Base-by-base conservation (phyloP, 2,888 invertebrate species). In the Monopis laevigella region DNA sequence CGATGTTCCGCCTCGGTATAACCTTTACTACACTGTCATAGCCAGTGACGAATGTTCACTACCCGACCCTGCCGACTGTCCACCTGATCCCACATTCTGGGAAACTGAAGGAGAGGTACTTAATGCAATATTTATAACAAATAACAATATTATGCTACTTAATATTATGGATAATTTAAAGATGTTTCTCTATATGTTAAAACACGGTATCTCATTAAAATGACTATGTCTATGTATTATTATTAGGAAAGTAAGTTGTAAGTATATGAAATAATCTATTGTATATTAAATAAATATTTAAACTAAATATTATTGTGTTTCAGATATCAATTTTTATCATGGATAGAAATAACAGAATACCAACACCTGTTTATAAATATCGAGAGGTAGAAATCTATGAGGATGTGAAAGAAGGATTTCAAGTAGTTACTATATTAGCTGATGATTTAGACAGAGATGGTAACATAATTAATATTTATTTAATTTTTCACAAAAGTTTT, bases 271-370 rank as follows among this genome's bases (percentile, higher is more conserved):
- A n/a, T n/a, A n/a, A n/a, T n/a, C n/a, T n/a, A n/a, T n/a, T n/a
- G n/a, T n/a, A n/a, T n/a, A 29, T 29, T 29, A 10, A 11, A n/a
- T 29, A 10, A 11, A 11, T n/a, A 29, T 7, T 29, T 29, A 29
- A 29, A 5, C 5, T 29, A 10, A 11, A 29, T 7, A 29, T 10
- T 29, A 11, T 11, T 29, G 5, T 21, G 24, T 36, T 36, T 5
- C 57, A 87, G 87, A 74, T 87, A 45, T 48, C 55, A 10, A 85
- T 88, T 26, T 55, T 61, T 41, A 83, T 88, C 11, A 74, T 77
- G 2, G 88, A 88, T 55, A 80, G 78, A 1, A 88, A 88, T 61
- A 85, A 87, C 59, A 81, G 84, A 52, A 46, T 49, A 10, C 87
- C 87, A 0, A 40, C 46, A 4, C 73, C 84, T 1, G 54, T 61